Base-by-base conservation (phyloP, 2,888 invertebrate genomes). In the Tipula lateralis region DNA sequence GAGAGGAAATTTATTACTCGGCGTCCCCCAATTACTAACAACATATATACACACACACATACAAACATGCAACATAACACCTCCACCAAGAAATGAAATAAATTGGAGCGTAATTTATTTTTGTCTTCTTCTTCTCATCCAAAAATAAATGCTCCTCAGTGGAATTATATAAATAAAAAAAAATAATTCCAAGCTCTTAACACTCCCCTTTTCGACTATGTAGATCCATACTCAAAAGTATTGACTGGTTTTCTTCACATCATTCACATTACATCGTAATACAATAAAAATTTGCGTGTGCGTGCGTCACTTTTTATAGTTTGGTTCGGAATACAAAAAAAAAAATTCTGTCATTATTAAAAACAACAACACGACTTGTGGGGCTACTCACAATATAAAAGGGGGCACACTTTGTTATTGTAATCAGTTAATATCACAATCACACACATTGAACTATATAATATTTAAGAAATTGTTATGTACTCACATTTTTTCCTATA, bases 231-330 rank as follows among this genome's bases (percentile, higher is more conserved):
- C 66, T 66, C 66, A 66, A 66, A 66, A 24, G 66, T 66, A 66
- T 66, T 66, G 66, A 66, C 66, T 66, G 66, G 66, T 32, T 82
- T 82, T 13, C 30, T 6, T 82, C 29, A 82, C 82, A 82, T 32
- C 32, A 82, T 82, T 7, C 80, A n/a, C 82, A 32, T 82, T 82
- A 30, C 82, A 82, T 82, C 82, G 32, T 16, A 82, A 30, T 82
- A 30, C 82, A 82, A 82, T n/a, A 82, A 82, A 82, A 82, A 30
- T 82, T 82, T 82, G 82, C 82, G 82, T 29, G 82, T 82, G 82
- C 82, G 82, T 82, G 82, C 82, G 82, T 82, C 82, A 82, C 30
- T 82, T 82, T 80, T 80, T 82, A 16, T 82, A 29, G 66, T 66
- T 66, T 66, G 66, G 66, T 24, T 24, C 66, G 66, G 9, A 66